Percentiles rank a stretch among this genome's conserved stretches.
These are phyloP conservation scores for Mnemiopsis leidyi DNA, from an alignment of 37 sponge, comb jelly and placozoan genomes.

Conservation along the genomic window DNA sequence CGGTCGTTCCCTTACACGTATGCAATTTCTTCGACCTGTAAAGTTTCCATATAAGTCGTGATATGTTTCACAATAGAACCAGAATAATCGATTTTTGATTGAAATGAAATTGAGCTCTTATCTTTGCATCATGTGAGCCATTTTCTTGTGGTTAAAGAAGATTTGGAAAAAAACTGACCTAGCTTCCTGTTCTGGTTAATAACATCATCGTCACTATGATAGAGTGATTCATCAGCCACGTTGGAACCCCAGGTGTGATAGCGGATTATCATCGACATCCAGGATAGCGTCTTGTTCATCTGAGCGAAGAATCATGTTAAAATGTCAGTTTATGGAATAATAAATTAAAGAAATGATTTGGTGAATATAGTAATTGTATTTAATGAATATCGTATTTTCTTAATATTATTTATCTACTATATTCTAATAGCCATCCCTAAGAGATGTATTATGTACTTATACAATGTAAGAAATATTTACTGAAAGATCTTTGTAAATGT, in stretches of 20 bases:
- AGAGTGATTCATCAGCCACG: not conserved
- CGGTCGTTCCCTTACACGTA: not conserved
- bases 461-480: too few species aligned
- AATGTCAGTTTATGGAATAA: not conserved
- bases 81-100: not conserved
- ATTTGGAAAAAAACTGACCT: too few species aligned
- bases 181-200: not conserved
- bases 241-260: constrained; percentile 28
- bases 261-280: constrained; percentile 43
- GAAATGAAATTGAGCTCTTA: not conserved
- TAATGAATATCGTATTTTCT: too few species aligned
- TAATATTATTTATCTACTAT: too few species aligned
- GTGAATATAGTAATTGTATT: too few species aligned
- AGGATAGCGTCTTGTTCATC: constrained; percentile 24
- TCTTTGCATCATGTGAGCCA: not conserved
- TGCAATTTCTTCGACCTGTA: constrained; percentile 34
- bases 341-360: too few species aligned
- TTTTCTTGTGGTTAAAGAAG: not conserved
- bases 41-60: not conserved
- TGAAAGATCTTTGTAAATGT: too few species aligned
- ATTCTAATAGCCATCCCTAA: too few species aligned
- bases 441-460: too few species aligned
- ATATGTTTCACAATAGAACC: not conserved
- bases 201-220: constrained; percentile 31
- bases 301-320: not conserved